Evolutionary conservation across 2,797 vertebrate genomes (phyloP).

Genomic region (Peromyscus aztecus): DNA sequence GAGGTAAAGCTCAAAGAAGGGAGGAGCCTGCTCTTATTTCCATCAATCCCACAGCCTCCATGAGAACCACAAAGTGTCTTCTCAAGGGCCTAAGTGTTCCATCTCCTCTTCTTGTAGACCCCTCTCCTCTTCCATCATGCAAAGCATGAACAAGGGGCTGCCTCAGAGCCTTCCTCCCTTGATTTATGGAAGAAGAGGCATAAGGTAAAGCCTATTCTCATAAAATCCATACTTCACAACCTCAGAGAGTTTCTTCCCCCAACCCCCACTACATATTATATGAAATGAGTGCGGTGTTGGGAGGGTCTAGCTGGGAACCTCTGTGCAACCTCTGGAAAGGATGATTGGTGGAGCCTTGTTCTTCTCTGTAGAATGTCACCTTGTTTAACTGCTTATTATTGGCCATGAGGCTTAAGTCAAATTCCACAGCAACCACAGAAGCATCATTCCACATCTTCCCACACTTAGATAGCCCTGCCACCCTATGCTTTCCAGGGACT

Average conservation of each 20-base stretch:
- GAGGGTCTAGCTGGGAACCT: neutral
- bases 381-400: neutral
- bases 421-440: constrained; percentile 33
- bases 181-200: neutral
- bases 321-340: neutral
- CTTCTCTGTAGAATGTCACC: neutral
- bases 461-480: neutral
- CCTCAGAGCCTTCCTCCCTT: neutral
- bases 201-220: neutral
- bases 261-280: neutral
- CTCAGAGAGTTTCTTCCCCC: neutral
- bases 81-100: too few relatives aligned
- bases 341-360: too few relatives aligned
- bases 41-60: neutral
- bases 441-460: neutral
- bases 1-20: neutral
- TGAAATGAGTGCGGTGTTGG: neutral
- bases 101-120: neutral
- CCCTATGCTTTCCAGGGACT: neutral
- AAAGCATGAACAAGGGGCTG: neutral
- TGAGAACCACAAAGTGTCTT: neutral
- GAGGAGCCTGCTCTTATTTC: neutral
- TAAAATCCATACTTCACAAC: neutral
- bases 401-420: neutral
- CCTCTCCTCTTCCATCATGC: neutral